phyloP scores from a whole-genome alignment of 2,888 invertebrate genomes.

The Heteromyza rotundicornis region DNA sequence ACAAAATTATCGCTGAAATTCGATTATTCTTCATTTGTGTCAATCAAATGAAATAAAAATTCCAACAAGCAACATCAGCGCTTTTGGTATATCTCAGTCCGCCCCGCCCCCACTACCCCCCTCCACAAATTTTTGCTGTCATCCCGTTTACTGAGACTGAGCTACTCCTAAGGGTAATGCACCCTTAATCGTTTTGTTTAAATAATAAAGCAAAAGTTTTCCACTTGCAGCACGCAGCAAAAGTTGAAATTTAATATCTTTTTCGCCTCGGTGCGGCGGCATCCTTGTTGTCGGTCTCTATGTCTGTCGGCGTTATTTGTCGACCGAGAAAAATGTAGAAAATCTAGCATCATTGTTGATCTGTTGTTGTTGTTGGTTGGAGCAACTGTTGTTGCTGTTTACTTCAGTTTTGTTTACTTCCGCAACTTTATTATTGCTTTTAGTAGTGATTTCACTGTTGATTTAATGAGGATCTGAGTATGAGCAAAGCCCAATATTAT shows the following conservation, averaged over 20 bases:
- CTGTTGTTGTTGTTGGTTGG: constrained; percentile 30
- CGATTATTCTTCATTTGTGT: constrained; percentile 63
- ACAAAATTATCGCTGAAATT: constrained; percentile 51
- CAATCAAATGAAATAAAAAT: constrained; percentile 58
- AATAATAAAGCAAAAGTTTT: constrained; percentile 41
- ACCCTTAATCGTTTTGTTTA: constrained; percentile 55
- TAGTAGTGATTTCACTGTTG: constrained; percentile 25
- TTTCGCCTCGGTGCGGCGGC: constrained; percentile 18
- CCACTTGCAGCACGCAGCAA: constrained; percentile 28
- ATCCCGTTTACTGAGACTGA: neutral
- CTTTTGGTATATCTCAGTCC: too few species aligned
- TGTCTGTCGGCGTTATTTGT: constrained; percentile 15
- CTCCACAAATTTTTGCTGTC: neutral
- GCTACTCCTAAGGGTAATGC: constrained; percentile 27
- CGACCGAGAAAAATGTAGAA: constrained; percentile 29
- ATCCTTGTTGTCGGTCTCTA: constrained; percentile 30
- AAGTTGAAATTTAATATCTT: constrained; percentile 53
- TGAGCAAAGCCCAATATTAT: too few species aligned
- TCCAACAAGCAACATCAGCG: constrained; percentile 20
- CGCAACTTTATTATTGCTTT: constrained; percentile 55
- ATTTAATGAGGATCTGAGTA: neutral
- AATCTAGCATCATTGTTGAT: constrained; percentile 35
- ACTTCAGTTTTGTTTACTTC: constrained; percentile 44
- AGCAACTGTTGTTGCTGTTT: constrained; percentile 28
- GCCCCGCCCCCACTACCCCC: too few species aligned